Evolutionary conservation across 2,888 invertebrate genomes (phyloP), one percentile per base, ranked within the genome.

Genomic region (Drosophila phalerata): DNA sequence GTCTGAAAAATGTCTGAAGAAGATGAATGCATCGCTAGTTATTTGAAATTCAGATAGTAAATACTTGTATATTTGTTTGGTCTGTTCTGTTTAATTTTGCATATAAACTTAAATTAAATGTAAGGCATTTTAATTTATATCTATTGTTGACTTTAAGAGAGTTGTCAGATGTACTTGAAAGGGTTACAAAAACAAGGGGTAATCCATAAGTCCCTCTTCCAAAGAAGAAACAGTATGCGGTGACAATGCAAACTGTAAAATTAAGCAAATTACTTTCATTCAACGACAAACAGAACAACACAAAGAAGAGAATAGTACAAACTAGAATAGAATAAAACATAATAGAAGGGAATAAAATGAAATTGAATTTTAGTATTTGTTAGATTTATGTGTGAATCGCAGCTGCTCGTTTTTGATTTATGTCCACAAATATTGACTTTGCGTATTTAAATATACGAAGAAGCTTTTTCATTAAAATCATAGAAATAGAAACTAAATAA

Each of bases 401-500:
- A 78, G 77, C 71, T 74, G 78, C 51, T 71, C 71, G 58, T 32
- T 62, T 72, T 65, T 77, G 77, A 77, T 77, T 78, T 77, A 78
- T 78, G 75, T 25, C 25, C 66, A 47, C 74, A 77, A 77, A 77
- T 77, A 77, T 78, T 77, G 61, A 65, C 67, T 63, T 53, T 71
- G 58, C 64, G 55, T 77, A 78, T 77, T 77, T 74, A 68, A 77
- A 77, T 77, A 67, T 60, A 52, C 60, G 60, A 73, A 62, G 65
- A 77, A 74, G 71, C 62, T 71, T 78, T 77, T 78, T 78, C 78
- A 77, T 78, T 77, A 71, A 78, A 78, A 71, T 78, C 67, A 75
- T 77, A 77, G 77, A 77, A 77, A 70, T 75, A 63, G 77, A 77
- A 77, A 77, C 78, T 78, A 77, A 78, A 77, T 77, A 77, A 77